Base-by-base conservation (phyloP, 2,113 vertebrate genomes). In the Odontophorus gujanensis region DNA sequence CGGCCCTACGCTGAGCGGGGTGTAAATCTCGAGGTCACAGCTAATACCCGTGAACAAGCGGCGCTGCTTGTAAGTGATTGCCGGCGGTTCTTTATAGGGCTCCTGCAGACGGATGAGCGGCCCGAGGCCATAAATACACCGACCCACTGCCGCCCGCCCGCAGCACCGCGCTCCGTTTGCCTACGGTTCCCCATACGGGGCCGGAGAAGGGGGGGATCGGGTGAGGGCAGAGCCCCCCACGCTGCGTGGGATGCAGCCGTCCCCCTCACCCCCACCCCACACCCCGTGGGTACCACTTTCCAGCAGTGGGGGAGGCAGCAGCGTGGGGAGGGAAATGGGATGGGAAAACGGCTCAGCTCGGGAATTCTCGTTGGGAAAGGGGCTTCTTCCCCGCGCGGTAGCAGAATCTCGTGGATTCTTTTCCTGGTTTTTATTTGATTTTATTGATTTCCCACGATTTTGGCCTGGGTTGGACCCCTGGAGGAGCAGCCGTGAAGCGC, bases 11-110 rank as follows among this genome's bases (percentile, higher is more conserved):
- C 40, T 40, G 40, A 40, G n/a, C 28, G 24, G 30, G 93, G 40
- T 91, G 92, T 97, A 97, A 97, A 97, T 97, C 91, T 66, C 21
- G 57, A 89, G 91, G 93, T 97, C 92, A 92, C 94, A 85, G 92
- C 91, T 95, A 94, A 95, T 90, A 94, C 95, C 95, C 97, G 95
- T 97, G 96, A 97, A 89, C 85, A 67, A 95, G 95, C 57, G 3
- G 68, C 87, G 86, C 89, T 66, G 90, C 96, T 96, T 81, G 85
- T 55, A 74, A 88, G 87, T 81, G 85, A 91, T 66, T 67, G 94
- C 94, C 34, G 82, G 71, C 82, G 95, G 25, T 90, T 92, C 74
- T 95, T 96, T 96, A 96, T 85, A 87, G 66, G 95, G 92, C 95
- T 96, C n/a, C 21, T 62, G 94, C 92, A 95, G 93, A 96, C 93